These are phyloP conservation scores for Varanus salvator DNA, from an alignment of 2,113 vertebrate genomes.

Conservation along the genomic window DNA sequence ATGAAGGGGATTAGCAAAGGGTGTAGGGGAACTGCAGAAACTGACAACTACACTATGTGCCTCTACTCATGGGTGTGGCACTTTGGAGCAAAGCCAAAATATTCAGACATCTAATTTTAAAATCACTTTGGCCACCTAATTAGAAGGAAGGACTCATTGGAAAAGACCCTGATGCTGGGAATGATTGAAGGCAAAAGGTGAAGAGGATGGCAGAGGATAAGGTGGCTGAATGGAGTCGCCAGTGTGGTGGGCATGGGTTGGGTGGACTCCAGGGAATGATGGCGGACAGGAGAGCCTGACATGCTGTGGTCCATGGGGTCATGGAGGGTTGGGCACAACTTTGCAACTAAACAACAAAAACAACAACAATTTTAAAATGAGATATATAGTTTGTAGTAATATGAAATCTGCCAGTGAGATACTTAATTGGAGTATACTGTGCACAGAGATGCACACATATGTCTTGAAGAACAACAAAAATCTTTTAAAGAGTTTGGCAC, in stretches of 20 bases:
- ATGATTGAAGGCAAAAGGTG: no score
- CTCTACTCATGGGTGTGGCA: background rate
- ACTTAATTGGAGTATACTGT: background rate
- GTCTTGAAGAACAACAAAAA: background rate
- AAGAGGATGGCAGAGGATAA: no score
- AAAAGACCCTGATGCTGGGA: no score
- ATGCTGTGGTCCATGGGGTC: no score
- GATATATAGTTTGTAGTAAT: background rate
- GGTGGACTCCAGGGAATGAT: no score
- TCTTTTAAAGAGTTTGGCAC: background rate
- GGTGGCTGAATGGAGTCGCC: no score
- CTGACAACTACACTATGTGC: background rate
- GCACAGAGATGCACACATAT: background rate
- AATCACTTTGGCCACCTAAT: no score
- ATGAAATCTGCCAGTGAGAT: background rate
- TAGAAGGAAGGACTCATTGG: no score
- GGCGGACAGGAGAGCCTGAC: no score
- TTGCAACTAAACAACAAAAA: no score
- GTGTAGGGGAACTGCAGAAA: background rate
- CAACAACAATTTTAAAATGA: background rate
- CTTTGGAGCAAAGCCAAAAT: background rate
- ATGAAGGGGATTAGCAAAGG: background rate
- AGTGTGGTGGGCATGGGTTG: no score
- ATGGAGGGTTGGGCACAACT: no score
- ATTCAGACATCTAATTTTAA: background rate